These are phyloP conservation scores for Cyclopterus lumpus DNA, from an alignment of 2,797 vertebrate genomes.

Conservation along the genomic window DNA sequence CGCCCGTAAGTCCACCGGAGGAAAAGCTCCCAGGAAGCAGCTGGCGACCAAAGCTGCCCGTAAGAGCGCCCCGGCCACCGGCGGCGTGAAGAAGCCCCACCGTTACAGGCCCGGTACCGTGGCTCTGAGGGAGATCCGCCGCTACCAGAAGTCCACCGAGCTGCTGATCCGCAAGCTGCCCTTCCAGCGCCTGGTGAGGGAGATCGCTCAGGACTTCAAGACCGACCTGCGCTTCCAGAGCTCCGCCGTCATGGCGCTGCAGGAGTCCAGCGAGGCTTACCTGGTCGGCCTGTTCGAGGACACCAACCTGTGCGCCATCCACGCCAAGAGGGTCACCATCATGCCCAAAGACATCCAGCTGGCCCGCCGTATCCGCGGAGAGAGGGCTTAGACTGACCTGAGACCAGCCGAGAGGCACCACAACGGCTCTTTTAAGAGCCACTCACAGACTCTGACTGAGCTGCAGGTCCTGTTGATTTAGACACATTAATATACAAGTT, in stretches of 20 bases:
- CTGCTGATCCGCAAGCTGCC: conserved; percentile 34
- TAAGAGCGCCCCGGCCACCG: conserved; percentile 14
- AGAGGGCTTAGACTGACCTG: neutral
- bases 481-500: too few relatives aligned
- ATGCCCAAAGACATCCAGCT: conserved; percentile 77
- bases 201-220: conserved; percentile 32
- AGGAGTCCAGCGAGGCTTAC: conserved; percentile 34
- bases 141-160: conserved; percentile 38
- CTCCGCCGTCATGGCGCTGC: conserved; percentile 30
- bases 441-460: neutral
- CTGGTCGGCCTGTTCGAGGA: conserved; percentile 30
- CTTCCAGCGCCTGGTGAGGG: conserved; percentile 28
- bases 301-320: conserved; percentile 37
- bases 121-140: conserved; percentile 19
- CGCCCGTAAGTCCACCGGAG: conserved; percentile 29
- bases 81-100: conserved; percentile 9
- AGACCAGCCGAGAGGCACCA: too few relatives aligned
- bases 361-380: neutral
- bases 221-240: conserved; percentile 21
- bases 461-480: too few relatives aligned
- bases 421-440: conserved; percentile 7
- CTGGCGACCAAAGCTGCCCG: conserved; percentile 12
- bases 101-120: conserved; percentile 26
- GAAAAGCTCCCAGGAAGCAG: conserved; percentile 22
- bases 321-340: conserved; percentile 34